These are phyloP conservation scores for Zosterops japonicus DNA, from an alignment of 2,113 vertebrate species.

Conservation along the genomic window DNA sequence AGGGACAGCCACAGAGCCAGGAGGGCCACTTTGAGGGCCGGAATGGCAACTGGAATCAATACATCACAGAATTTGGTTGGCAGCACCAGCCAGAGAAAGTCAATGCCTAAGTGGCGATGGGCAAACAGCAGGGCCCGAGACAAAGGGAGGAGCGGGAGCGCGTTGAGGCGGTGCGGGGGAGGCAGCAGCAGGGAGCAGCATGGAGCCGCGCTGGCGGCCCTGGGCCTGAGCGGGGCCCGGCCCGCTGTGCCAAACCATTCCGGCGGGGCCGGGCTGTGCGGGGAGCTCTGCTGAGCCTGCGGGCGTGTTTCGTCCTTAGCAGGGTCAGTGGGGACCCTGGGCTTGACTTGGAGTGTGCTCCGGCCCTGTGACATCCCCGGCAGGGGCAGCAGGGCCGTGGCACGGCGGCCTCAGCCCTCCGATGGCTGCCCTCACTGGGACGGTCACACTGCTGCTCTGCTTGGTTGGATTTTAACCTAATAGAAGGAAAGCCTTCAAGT, in stretches of 20 bases:
- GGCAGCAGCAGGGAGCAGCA: slow-evolving; percentile 78
- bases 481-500: slow-evolving; percentile 46
- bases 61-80: background rate
- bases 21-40: background rate
- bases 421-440: background rate
- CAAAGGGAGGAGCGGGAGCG: background rate
- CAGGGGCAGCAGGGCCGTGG: background rate
- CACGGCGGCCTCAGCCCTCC: background rate
- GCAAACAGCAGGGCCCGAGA: background rate
- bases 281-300: background rate
- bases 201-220: slow-evolving; percentile 52
- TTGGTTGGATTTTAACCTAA: slow-evolving; percentile 58
- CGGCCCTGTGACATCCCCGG: accelerated
- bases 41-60: background rate
- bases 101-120: background rate
- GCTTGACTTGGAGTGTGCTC: background rate
- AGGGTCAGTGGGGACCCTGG: background rate
- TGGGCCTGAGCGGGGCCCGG: background rate
- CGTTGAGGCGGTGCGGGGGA: background rate
- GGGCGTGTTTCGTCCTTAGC: background rate
- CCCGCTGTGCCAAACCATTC: background rate
- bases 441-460: slow-evolving; percentile 17
- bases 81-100: background rate
- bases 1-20: background rate
- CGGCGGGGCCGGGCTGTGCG: accelerated